phyloP scores from a whole-genome alignment of 2,797 vertebrate genomes.

The Tauraco hartlaubi region DNA sequence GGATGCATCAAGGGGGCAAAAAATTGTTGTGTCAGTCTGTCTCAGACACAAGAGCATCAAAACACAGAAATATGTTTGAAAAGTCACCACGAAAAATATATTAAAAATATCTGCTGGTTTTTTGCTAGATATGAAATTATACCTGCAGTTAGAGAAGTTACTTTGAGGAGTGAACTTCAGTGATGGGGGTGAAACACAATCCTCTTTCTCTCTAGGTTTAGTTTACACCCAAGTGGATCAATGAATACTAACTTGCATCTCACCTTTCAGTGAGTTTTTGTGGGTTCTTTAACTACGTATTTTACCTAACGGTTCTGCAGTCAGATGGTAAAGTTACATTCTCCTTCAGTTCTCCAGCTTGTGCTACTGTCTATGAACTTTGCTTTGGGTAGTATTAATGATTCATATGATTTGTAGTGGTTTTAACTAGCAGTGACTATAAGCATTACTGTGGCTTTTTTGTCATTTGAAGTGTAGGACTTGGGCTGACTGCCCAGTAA shows the following conservation, averaged over 20 bases:
- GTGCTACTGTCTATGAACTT: background rate
- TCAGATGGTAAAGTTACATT: background rate
- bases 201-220: background rate
- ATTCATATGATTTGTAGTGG: background rate
- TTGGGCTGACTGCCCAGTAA: background rate
- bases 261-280: background rate
- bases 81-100: background rate
- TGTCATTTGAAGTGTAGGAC: background rate
- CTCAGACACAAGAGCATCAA: background rate
- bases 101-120: accelerated
- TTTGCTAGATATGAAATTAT: background rate
- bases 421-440: background rate
- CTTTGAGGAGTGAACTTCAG: background rate
- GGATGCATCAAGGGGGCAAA: background rate
- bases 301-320: background rate
- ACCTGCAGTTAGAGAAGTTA: background rate
- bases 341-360: background rate
- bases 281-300: accelerated
- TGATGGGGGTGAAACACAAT: background rate
- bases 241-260: background rate
- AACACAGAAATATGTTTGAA: background rate
- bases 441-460: background rate
- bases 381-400: background rate
- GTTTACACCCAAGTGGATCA: background rate
- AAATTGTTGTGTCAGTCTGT: accelerated